phyloP scores from a whole-genome alignment of 2,113 vertebrate species.

The Notothenia coriiceps region DNA sequence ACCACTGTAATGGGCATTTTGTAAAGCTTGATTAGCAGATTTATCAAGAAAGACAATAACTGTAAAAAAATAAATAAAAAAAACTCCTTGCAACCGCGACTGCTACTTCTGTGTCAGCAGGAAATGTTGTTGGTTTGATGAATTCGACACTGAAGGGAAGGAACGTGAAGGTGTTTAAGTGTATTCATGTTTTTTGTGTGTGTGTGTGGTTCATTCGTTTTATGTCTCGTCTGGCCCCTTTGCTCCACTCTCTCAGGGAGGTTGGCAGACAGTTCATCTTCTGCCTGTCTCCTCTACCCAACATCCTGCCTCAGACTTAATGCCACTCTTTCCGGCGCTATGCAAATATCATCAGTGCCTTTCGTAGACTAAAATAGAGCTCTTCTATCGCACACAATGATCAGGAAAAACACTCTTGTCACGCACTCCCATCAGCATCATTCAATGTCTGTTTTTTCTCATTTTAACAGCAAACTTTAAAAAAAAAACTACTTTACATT shows the following conservation, averaged over 20 bases:
- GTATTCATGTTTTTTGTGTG: slow-evolving; percentile 42
- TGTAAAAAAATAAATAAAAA: no score
- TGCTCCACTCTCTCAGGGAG: slow-evolving; percentile 61
- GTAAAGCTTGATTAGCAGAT: no score
- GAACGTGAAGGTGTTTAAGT: neutral
- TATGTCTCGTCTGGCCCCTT: slow-evolving; percentile 34
- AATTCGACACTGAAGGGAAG: neutral
- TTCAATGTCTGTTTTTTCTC: neutral
- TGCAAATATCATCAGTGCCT: slow-evolving; percentile 12
- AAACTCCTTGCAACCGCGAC: neutral
- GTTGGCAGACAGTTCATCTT: slow-evolving; percentile 63
- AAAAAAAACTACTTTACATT: slow-evolving; percentile 10
- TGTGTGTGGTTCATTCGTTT: slow-evolving; percentile 35
- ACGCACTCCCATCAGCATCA: neutral
- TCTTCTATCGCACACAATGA: neutral
- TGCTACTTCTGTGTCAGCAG: neutral
- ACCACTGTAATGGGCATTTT: no score
- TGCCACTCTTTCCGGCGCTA: neutral
- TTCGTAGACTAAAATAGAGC: slow-evolving; percentile 15
- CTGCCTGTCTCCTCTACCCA: slow-evolving; percentile 18
- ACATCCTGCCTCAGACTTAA: slow-evolving; percentile 32
- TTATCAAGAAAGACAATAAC: no score
- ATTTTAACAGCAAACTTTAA: slow-evolving; percentile 15
- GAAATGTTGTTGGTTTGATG: neutral
- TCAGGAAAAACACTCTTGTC: neutral